A percentile compares a stretch with the other conserved stretches of the same genome.
Evolutionary conservation across 1,140 invertebrate species (phyloP).

Genomic region (Hyles euphorbiae): DNA sequence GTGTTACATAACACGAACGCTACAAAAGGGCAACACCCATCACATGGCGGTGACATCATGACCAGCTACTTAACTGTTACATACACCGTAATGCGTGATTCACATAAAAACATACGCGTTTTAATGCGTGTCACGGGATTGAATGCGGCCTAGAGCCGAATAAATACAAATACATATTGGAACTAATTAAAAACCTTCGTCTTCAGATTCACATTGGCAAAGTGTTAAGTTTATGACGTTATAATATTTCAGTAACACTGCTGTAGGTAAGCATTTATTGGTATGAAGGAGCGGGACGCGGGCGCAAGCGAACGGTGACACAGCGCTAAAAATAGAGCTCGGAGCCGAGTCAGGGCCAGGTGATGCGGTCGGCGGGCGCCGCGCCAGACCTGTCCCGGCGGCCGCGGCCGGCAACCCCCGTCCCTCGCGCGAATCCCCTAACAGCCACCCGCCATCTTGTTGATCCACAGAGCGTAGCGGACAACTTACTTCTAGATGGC

Average conservation of each 20-base stretch:
- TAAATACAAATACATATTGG: too few relatives aligned
- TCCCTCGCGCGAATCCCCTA: constrained; percentile 42
- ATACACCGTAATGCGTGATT: constrained; percentile 47
- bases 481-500: constrained; percentile 46
- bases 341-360: constrained; percentile 44
- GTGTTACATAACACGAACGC: constrained; percentile 51
- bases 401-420: constrained; percentile 27
- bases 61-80: constrained; percentile 57
- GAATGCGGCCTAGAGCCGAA: too few relatives aligned
- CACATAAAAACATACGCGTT: constrained; percentile 36
- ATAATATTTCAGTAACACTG: neutral
- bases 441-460: constrained; percentile 60
- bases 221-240: too few relatives aligned
- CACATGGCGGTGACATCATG: constrained; percentile 67
- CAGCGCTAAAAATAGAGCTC: constrained; percentile 72
- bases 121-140: neutral
- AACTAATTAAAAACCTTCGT: too few relatives aligned
- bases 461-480: constrained; percentile 50
- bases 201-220: too few relatives aligned
- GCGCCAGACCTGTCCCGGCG: constrained; percentile 40
- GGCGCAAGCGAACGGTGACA: constrained; percentile 59
- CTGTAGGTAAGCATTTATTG: constrained; percentile 40
- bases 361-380: constrained; percentile 35
- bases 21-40: constrained; percentile 51
- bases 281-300: constrained; percentile 39